Evolutionary conservation across 2,797 vertebrate genomes (phyloP).

Genomic region (Atherinosoma microstoma): DNA sequence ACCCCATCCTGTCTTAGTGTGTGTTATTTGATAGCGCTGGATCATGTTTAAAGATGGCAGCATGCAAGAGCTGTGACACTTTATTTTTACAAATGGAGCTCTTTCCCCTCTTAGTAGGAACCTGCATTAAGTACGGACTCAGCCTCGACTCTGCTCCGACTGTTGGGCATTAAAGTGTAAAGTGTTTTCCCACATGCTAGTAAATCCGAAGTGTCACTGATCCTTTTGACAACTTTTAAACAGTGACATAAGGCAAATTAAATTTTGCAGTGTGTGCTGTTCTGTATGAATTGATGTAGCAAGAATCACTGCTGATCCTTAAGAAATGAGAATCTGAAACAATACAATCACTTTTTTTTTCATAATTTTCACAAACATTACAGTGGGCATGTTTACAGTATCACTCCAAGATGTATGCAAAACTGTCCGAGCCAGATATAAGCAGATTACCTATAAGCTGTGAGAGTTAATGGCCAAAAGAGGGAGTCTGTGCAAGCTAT

Average conservation of each 20-base stretch:
- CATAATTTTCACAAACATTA: constrained; percentile 6
- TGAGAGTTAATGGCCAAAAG: constrained; percentile 77
- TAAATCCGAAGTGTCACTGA: constrained; percentile 74
- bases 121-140: constrained; percentile 61
- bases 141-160: constrained; percentile 51
- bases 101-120: constrained; percentile 53
- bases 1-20: constrained; percentile 66
- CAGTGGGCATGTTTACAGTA: constrained; percentile 61
- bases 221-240: constrained; percentile 56
- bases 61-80: constrained; percentile 73
- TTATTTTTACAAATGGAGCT: constrained; percentile 71
- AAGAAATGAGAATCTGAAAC: background rate
- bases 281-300: constrained; percentile 16
- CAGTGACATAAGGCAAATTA: constrained; percentile 24
- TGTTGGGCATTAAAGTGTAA: constrained; percentile 71
- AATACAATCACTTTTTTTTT: background rate
- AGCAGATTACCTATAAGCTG: constrained; percentile 74
- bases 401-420: constrained; percentile 58
- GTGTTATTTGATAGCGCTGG: constrained; percentile 85
- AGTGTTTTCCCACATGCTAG: constrained; percentile 62
- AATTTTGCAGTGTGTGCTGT: constrained; percentile 3
- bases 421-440: constrained; percentile 68
- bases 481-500: constrained; percentile 55
- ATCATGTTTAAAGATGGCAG: constrained; percentile 80
- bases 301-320: constrained; percentile 7